A percentile compares a stretch with the other conserved stretches of the same genome.
phyloP scores from a whole-genome alignment of 2,113 vertebrate genomes.

The Erythrolamprus reginae region DNA sequence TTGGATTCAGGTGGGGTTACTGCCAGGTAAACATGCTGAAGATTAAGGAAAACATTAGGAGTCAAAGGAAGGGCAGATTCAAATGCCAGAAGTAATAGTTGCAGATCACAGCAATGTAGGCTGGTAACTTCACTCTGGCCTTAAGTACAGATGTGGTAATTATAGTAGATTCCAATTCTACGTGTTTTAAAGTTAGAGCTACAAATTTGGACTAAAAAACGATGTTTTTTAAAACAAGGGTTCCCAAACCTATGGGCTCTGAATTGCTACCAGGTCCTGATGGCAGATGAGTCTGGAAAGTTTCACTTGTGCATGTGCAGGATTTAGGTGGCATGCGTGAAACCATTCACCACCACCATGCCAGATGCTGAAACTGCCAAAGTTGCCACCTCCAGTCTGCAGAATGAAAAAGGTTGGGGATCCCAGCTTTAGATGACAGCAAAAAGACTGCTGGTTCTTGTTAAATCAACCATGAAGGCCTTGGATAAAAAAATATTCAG shows the following conservation, averaged over 20 bases:
- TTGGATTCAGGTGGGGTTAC: neutral
- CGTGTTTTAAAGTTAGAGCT: neutral
- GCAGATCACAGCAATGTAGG: neutral
- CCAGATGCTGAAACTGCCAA: neutral
- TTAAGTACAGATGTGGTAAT: neutral
- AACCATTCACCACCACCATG: neutral
- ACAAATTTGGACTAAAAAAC: neutral
- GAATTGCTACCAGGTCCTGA: neutral
- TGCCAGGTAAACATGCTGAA: neutral
- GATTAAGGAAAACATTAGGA: neutral
- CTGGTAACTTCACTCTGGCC: neutral
- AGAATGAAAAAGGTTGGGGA: neutral
- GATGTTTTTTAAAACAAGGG: neutral
- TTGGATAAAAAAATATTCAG: neutral
- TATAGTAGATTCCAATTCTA: neutral
- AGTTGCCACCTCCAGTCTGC: neutral
- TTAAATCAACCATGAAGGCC: neutral
- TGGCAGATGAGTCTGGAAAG: neutral
- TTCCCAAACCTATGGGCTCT: neutral
- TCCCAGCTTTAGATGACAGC: neutral
- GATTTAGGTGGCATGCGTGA: neutral
- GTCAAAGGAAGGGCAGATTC: neutral
- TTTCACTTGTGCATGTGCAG: neutral
- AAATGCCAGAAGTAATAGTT: neutral
- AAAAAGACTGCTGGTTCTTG: neutral